Evolutionary conservation across 2,888 invertebrate genomes (phyloP).

Genomic region (Lysandra bellargus): DNA sequence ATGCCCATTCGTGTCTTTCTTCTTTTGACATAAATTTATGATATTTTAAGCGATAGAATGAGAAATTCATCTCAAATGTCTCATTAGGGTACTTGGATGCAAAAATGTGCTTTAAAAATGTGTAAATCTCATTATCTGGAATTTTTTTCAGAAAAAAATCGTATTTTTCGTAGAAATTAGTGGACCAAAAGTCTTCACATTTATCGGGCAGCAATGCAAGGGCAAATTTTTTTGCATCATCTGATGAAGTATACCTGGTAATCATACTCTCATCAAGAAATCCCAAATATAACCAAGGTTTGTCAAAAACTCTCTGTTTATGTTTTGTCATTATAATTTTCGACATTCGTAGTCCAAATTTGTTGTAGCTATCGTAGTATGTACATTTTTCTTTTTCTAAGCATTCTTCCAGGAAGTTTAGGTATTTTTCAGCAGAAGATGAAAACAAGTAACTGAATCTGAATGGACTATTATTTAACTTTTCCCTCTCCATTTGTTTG

Average conservation of each 20-base stretch:
- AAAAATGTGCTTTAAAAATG: constrained; percentile 52
- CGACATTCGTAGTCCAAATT: constrained; percentile 50
- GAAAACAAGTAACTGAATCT: constrained; percentile 46
- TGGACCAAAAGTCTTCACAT: constrained; percentile 49
- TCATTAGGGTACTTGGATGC: constrained; percentile 48
- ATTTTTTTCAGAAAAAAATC: constrained; percentile 51
- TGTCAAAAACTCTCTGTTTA: constrained; percentile 51
- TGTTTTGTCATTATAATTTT: constrained; percentile 51
- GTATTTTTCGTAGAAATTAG: constrained; percentile 45
- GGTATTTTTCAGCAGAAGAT: constrained; percentile 49
- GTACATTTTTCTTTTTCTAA: neutral
- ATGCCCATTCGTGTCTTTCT: constrained; percentile 56
- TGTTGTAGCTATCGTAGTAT: neutral
- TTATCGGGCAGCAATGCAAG: constrained; percentile 47
- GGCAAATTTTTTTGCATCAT: constrained; percentile 52
- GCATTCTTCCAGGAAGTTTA: constrained; percentile 44
- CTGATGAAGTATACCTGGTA: constrained; percentile 45
- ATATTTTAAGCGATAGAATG: constrained; percentile 48
- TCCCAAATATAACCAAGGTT: constrained; percentile 49
- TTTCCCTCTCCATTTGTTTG: constrained; percentile 41
- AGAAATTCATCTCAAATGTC: constrained; percentile 50
- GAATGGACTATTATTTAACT: constrained; percentile 22
- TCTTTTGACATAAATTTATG: constrained; percentile 51
- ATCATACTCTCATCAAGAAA: constrained; percentile 47
- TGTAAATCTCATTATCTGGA: constrained; percentile 47